phyloP scores from a whole-genome alignment of 2,113 vertebrate species.

The Trachemys scripta region DNA sequence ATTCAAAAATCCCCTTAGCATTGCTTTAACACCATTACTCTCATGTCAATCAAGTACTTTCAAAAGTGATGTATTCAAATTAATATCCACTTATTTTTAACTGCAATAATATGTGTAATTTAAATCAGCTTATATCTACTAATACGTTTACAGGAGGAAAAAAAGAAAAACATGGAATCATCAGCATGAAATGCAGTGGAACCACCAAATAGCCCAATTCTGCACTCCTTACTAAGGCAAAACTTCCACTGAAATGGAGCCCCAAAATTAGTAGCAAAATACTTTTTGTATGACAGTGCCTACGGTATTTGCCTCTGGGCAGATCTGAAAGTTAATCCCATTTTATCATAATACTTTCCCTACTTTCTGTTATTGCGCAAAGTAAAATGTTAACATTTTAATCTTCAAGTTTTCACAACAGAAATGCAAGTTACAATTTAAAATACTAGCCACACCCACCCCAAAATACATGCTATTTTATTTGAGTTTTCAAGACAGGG shows the following conservation, averaged over 20 bases:
- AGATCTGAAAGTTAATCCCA: not conserved
- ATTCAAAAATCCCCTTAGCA: not conserved
- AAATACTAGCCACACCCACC: not conserved
- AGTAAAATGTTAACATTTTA: not conserved
- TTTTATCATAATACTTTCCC: not conserved
- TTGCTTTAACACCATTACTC: not conserved
- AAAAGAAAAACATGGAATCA: not conserved
- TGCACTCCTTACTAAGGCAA: not conserved
- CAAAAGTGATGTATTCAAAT: not conserved
- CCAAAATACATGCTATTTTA: not conserved
- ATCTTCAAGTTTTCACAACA: accelerated
- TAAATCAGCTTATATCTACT: not conserved
- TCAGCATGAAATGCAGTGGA: not conserved
- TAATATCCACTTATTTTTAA: not conserved
- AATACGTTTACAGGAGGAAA: not conserved
- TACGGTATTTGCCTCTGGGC: not conserved
- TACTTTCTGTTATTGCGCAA: not conserved
- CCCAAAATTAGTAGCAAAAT: not conserved
- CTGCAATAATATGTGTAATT: not conserved
- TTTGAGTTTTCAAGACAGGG: not conserved
- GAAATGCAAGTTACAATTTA: not conserved
- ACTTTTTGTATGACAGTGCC: not conserved
- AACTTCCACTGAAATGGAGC: not conserved
- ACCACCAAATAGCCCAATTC: not conserved
- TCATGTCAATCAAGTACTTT: not conserved